Evolutionary conservation across 2,797 vertebrate genomes (phyloP).

Genomic region (Chaenodraco wilsoni): DNA sequence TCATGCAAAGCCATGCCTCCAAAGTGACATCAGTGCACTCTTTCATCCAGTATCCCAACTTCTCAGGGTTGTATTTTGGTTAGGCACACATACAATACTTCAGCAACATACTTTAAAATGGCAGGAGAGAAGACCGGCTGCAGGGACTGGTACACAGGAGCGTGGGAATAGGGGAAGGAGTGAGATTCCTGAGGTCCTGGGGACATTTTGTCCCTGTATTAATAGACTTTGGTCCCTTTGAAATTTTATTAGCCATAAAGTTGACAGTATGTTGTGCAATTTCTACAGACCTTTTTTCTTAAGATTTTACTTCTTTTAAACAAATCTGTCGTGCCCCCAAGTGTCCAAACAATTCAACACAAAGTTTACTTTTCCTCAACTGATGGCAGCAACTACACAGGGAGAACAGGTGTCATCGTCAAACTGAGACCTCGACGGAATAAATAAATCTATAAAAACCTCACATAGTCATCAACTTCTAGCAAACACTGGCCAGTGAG

Average conservation of each 20-base stretch:
- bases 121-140: slow-evolving; percentile 45
- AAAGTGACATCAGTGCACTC: slow-evolving; percentile 11
- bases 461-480: slow-evolving; percentile 82
- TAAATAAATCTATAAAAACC: slow-evolving; percentile 85
- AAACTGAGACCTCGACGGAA: slow-evolving; percentile 79
- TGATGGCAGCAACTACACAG: slow-evolving; percentile 68
- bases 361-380: slow-evolving; percentile 71
- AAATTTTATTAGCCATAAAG: slow-evolving; percentile 98
- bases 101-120: slow-evolving; percentile 59
- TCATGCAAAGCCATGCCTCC: slow-evolving; percentile 5
- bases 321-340: slow-evolving; percentile 64
- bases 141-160: slow-evolving; percentile 70
- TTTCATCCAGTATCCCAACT: slow-evolving; percentile 9
- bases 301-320: slow-evolving; percentile 78
- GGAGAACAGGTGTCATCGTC: slow-evolving; percentile 82
- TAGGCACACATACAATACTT: slow-evolving; percentile 48
- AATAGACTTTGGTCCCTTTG: slow-evolving; percentile 92
- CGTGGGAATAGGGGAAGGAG: slow-evolving; percentile 85
- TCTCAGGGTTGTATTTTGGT: slow-evolving; percentile 46
- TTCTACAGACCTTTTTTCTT: slow-evolving; percentile 75
- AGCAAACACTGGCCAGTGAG: slow-evolving; percentile 78
- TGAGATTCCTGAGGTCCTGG: slow-evolving; percentile 86
- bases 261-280: slow-evolving; percentile 87
- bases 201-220: slow-evolving; percentile 89
- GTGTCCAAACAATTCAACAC: slow-evolving; percentile 71